Evolutionary conservation across 2,888 invertebrate species (phyloP), one percentile per base, ranked within the genome.

Genomic region (Napeogenes inachia): DNA sequence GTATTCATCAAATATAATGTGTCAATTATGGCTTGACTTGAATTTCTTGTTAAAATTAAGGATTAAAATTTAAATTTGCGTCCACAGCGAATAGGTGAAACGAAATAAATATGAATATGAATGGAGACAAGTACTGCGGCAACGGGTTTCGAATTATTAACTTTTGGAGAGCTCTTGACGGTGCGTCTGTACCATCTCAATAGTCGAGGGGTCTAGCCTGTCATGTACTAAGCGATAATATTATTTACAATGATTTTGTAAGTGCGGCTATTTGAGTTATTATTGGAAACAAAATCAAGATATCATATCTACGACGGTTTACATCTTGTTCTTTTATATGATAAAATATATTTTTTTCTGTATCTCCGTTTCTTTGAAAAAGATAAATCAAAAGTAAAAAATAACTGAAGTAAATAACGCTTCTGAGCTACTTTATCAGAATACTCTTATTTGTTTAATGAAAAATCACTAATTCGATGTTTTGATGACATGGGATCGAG

Each of bases 101-200:
- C 82, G 88, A 87, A 88, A 87, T 88, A 89, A 90, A 90, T 90
- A 90, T 91, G 90, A 90, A 91, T 91, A 90, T 91, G 90, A 91
- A 91, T 90, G 82, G 85, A 72, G 81, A 84, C 82, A 82, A 85
- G 85, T 80, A 78, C 80, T 76, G 73, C 75, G 73, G 78, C 81
- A 81, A 82, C 82, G 84, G 85, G 83, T 82, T 84, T 80, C 82
- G 81, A 89, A 88, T 87, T 89, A 88, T 89, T 89, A 89, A 89
- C 84, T 87, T 88, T 85, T 87, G 76, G 79, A 89, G 89, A 81
- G 82, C 79, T 72, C 84, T 81, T 73, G 69, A 67, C 69, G 55
- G 58, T 47, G 63, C 64, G n/a, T 13, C 45, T 61, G 58, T 59
- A 57, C 56, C 56, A 56, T 66, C 64, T 66, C 60, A 66, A 84